Conservation (phyloP, 2,888 invertebrate species). For the Pegoplata infirma region DNA sequence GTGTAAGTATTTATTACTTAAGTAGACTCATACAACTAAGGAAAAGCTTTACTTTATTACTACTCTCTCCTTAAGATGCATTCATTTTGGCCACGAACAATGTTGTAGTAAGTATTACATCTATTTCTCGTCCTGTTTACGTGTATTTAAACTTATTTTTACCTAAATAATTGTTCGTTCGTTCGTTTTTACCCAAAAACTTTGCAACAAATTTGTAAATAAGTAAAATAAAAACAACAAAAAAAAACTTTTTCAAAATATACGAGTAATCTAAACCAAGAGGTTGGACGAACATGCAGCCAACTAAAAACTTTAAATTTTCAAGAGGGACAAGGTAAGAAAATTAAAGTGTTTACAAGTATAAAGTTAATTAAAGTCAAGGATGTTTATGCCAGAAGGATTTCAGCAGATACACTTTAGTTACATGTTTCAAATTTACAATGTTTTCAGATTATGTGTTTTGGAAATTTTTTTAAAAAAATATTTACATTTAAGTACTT, state of each 20-base stretch:
- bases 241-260: slow-evolving; percentile 10
- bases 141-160: slow-evolving; percentile 28
- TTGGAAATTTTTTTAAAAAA: too few relatives aligned
- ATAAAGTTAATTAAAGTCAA: slow-evolving; percentile 47
- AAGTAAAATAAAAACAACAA: too few relatives aligned
- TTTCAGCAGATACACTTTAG: too few relatives aligned
- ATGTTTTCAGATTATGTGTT: too few relatives aligned
- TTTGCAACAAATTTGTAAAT: slow-evolving; percentile 35
- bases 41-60: too few relatives aligned
- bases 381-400: neutral
- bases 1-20: too few relatives aligned
- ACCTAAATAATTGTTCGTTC: too few relatives aligned
- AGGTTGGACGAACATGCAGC: slow-evolving; percentile 15
- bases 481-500: too few relatives aligned
- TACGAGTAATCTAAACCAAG: slow-evolving; percentile 13
- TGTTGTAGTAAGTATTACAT: neutral
- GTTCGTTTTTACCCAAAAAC: neutral
- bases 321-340: neutral
- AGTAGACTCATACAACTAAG: too few relatives aligned
- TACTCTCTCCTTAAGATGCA: too few relatives aligned
- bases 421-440: too few relatives aligned
- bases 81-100: too few relatives aligned
- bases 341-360: slow-evolving; percentile 34
- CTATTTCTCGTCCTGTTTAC: neutral
- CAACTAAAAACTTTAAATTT: slow-evolving; percentile 23